A percentile compares a stretch with the other conserved stretches of the same genome.
phyloP scores from a whole-genome alignment of 2,113 vertebrate genomes.

The Oreocharis arfaki region DNA sequence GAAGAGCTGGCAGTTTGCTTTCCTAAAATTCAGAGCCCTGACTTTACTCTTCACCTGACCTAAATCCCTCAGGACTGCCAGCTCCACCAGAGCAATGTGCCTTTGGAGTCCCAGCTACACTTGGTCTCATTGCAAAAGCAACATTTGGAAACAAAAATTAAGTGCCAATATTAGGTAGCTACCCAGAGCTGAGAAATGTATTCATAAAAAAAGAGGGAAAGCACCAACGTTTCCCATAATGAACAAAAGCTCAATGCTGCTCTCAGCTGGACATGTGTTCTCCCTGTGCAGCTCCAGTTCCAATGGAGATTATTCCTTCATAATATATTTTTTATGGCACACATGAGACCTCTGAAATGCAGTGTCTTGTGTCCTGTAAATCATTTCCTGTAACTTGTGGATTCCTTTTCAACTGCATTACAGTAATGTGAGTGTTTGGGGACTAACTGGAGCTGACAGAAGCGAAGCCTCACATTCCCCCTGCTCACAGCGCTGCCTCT shows the following conservation, averaged over 20 bases:
- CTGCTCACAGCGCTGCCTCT: neutral
- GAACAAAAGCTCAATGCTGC: slow-evolving; percentile 89
- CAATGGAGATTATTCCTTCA: slow-evolving; percentile 66
- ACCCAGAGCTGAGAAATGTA: neutral
- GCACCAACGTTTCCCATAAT: slow-evolving; percentile 24
- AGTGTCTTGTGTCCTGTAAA: slow-evolving; percentile 67
- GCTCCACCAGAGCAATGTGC: neutral
- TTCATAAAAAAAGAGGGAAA: slow-evolving; percentile 45
- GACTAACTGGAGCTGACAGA: neutral
- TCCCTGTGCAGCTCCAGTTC: slow-evolving; percentile 54
- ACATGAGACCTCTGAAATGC: slow-evolving; percentile 69
- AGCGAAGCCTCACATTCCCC: neutral
- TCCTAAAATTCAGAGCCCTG: neutral
- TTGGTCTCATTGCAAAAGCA: slow-evolving; percentile 11
- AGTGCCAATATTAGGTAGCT: slow-evolving; percentile 55
- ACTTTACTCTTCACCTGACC: neutral
- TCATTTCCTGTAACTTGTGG: slow-evolving; percentile 54
- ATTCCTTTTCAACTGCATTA: slow-evolving; percentile 54
- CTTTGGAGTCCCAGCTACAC: neutral
- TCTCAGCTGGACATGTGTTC: slow-evolving; percentile 84
- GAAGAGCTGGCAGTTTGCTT: neutral
- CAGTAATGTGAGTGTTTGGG: slow-evolving; percentile 20
- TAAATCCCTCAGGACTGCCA: neutral
- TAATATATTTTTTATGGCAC: slow-evolving; percentile 71
- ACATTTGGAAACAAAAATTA: slow-evolving; percentile 16